A percentile compares a stretch with the other conserved stretches of the same genome.
Conservation (phyloP, 1,140 invertebrate species). For the Rhyzopertha dominica region DNA sequence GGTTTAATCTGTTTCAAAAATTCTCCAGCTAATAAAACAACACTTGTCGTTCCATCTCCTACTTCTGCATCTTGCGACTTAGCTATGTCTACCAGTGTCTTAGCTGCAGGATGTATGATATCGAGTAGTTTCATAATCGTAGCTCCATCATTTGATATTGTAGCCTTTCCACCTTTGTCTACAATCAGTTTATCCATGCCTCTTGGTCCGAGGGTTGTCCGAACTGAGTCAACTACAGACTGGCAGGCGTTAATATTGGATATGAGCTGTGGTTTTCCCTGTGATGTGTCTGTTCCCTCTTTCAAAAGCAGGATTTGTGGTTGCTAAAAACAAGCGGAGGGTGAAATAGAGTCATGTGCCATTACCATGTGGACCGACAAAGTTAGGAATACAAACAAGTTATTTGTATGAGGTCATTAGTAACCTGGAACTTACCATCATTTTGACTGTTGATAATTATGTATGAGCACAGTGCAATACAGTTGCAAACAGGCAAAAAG, state of each 20-base stretch:
- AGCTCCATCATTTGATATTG: conserved; percentile 99
- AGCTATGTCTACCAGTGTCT: conserved; percentile 97
- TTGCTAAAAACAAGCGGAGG: conserved; percentile 85
- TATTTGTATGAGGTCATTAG: too few species aligned
- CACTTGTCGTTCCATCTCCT: conserved; percentile 96
- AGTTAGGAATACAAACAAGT: too few species aligned
- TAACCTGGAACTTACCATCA: too few species aligned
- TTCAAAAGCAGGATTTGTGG: conserved; percentile 96
- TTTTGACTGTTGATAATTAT: too few species aligned
- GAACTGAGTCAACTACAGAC: conserved; percentile 86
- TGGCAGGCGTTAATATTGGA: conserved; percentile 99
- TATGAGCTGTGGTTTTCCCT: conserved; percentile 93
- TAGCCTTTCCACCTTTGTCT: conserved; percentile 79
- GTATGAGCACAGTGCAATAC: too few species aligned
- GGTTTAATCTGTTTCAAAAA: conserved; percentile 93
- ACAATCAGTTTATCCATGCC: conserved; percentile 99
- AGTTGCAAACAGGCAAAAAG: too few species aligned
- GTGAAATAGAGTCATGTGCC: too few species aligned
- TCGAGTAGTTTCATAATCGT: conserved; percentile 98
- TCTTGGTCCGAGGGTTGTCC: conserved; percentile 95
- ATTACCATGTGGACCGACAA: too few species aligned
- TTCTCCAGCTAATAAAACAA: conserved; percentile 92
- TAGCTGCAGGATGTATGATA: conserved; percentile 96
- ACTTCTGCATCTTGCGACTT: conserved; percentile 99
- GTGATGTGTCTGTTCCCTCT: conserved; percentile 95